A percentile compares a stretch with the other conserved stretches of the same genome.
Evolutionary conservation across 2,113 vertebrate genomes (phyloP).

Genomic region (Oncorhynchus kisutch): DNA sequence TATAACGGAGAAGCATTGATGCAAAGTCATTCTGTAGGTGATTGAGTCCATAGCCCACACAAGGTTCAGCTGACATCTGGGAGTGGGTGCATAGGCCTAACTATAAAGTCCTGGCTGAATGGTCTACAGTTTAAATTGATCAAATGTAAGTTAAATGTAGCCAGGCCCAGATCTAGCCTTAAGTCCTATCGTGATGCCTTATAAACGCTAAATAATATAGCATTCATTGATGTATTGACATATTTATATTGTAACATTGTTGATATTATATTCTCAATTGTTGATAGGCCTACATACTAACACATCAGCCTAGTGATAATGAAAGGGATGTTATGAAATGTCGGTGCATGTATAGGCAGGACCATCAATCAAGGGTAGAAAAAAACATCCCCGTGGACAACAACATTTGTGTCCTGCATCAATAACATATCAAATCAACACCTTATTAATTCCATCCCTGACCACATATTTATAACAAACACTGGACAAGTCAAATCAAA

Average conservation of each 20-base stretch:
- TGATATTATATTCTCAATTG: not conserved
- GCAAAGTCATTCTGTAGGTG: no score
- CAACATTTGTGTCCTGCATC: conserved; percentile 14
- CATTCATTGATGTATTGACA: not conserved
- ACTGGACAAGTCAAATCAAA: conserved; percentile 5
- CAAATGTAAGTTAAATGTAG: no score
- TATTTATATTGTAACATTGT: not conserved
- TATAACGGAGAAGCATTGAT: no score
- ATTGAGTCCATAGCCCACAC: no score
- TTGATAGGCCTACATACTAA: not conserved
- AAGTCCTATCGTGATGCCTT: not conserved
- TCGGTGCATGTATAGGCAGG: not conserved
- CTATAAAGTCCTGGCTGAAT: no score
- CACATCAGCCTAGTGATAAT: not conserved
- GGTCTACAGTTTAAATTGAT: no score
- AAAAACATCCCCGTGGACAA: not conserved
- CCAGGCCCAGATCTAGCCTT: no score
- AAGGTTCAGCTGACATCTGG: no score
- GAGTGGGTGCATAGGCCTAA: no score
- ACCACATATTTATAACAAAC: conserved; percentile 12
- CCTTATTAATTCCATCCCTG: conserved; percentile 25
- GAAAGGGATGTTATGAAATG: not conserved
- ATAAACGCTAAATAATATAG: not conserved
- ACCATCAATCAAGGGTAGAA: not conserved
- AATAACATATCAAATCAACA: conserved; percentile 5